phyloP scores from a whole-genome alignment of 1,140 invertebrate genomes.

The Probaryconus sp. region DNA sequence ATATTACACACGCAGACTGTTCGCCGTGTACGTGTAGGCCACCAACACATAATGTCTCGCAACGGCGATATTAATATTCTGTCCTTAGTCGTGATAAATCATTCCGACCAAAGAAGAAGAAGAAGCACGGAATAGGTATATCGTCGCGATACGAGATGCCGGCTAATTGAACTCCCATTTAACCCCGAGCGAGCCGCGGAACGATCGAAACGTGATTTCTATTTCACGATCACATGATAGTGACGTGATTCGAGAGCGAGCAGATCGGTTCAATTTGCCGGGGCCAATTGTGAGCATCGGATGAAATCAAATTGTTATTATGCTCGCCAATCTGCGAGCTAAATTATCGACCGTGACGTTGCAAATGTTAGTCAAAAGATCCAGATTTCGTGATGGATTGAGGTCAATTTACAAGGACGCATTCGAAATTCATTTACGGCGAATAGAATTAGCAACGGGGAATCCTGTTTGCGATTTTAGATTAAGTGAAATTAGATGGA shows the following conservation, averaged over 20 bases:
- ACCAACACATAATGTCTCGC: slow-evolving; percentile 30
- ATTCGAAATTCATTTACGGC: slow-evolving; percentile 19
- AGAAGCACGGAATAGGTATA: slow-evolving; percentile 11
- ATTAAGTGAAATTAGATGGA: too few species aligned
- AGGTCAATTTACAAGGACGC: slow-evolving; percentile 42
- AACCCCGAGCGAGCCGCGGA: too few species aligned
- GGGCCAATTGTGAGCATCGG: slow-evolving; percentile 25
- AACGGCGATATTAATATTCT: slow-evolving; percentile 72
- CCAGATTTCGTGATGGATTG: too few species aligned
- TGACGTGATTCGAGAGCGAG: slow-evolving; percentile 12
- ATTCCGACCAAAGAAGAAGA: slow-evolving; percentile 16
- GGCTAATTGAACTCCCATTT: slow-evolving; percentile 49
- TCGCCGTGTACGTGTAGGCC: slow-evolving; percentile 20
- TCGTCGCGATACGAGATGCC: slow-evolving; percentile 19
- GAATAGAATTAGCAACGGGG: background rate
- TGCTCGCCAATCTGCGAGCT: slow-evolving; percentile 41
- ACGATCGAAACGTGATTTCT: slow-evolving; percentile 45
- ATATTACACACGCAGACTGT: slow-evolving; percentile 62
- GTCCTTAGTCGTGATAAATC: slow-evolving; percentile 48
- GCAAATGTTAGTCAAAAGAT: slow-evolving; percentile 17
- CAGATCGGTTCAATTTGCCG: slow-evolving; percentile 34
- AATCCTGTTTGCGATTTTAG: background rate
- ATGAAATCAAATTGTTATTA: slow-evolving; percentile 47
- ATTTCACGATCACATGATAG: slow-evolving; percentile 38
- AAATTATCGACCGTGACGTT: slow-evolving; percentile 52